Percentiles rank a stretch among this genome's conserved stretches.
Conservation (phyloP, 2,888 invertebrate genomes). For the Acrobasis consociella region DNA sequence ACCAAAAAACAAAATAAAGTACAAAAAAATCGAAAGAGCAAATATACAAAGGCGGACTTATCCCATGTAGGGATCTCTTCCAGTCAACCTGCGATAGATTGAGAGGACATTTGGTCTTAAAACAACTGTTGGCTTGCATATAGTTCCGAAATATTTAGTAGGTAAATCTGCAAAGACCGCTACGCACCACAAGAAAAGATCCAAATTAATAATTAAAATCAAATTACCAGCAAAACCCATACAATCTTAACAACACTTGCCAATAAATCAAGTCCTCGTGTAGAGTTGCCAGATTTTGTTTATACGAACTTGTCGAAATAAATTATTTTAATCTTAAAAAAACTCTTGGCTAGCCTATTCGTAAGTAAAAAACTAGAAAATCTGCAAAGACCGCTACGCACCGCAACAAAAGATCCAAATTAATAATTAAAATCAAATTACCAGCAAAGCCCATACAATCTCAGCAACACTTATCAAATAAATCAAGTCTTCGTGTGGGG, state of each 20-base stretch:
- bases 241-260: conserved; percentile 40
- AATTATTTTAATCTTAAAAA: no score
- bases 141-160: no score
- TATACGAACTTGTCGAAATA: no score
- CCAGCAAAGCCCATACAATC: conserved; percentile 38
- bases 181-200: neutral
- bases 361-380: neutral
- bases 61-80: no score
- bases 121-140: no score
- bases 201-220: conserved; percentile 53
- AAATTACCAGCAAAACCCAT: conserved; percentile 48
- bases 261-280: conserved; percentile 76
- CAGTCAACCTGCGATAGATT: no score
- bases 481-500: conserved; percentile 74
- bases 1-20: no score
- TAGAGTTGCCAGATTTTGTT: conserved; percentile 63
- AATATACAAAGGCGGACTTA: no score
- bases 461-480: conserved; percentile 56
- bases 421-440: conserved; percentile 62
- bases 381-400: neutral
- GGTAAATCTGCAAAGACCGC: neutral
- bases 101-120: no score
- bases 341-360: no score
- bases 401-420: conserved; percentile 9
- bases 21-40: no score